Evolutionary conservation across 2,888 invertebrate genomes (phyloP), one percentile per base, ranked within the genome.

Genomic region (Drosophila maculinotata): DNA sequence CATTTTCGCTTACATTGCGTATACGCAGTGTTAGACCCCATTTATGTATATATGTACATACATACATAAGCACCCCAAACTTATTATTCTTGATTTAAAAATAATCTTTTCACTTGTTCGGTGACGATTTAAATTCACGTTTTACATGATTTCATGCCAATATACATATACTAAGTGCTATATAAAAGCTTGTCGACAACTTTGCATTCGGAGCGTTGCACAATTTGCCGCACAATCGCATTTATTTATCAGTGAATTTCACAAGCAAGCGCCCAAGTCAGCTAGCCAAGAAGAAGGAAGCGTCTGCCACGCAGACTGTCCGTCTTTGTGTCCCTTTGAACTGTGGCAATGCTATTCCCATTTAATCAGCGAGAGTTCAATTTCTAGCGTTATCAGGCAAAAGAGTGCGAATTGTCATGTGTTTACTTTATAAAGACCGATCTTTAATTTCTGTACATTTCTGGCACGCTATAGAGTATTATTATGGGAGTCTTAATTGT

Each of bases 181-280:
- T 44, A 58, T 36, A 63, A 38, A 52, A 69, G 69, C 78, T 80
- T 83, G 80, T 80, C 84, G 78, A 83, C 80, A 80, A 80, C 78
- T 80, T 83, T 49, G 65, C 69, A 83, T 76, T 73, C 71, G 82
- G 79, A 84, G 76, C 81, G 85, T 81, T 81, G 69, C 79, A 77
- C 85, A 81, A 81, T 81, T 81, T 81, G 86, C 71, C 86, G 83
- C 83, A 83, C 83, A 83, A 83, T 86, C 83, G 76, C 84, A 69
- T 86, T 83, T 83, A 86, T 83, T 83, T 83, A 83, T 83, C 84
- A 83, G 83, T 64, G 42, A 59, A 68, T 79, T 82, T 74, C 60
- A 62, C 70, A 82, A 60, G 52, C 66, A 44, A 67, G 38, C 53
- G 44, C 28, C 30, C 36, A 53, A 53, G 25, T 51, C 62, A 60